A percentile compares a stretch with the other conserved stretches of the same genome.
phyloP scores from a whole-genome alignment of 2,113 vertebrate genomes.

The Eudyptes chrysolophus region DNA sequence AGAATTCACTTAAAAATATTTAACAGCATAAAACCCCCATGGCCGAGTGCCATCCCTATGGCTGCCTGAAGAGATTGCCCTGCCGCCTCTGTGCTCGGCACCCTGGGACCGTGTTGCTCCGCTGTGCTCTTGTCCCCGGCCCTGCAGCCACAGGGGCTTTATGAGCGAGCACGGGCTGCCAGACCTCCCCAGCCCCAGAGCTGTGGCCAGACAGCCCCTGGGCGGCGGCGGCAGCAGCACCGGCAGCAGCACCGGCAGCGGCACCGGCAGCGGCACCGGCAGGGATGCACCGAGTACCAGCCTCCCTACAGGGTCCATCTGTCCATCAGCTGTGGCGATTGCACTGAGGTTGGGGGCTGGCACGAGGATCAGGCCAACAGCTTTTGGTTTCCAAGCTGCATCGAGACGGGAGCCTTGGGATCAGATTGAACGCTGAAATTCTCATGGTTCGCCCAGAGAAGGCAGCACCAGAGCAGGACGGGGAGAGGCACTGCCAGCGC shows the following conservation, averaged over 20 bases:
- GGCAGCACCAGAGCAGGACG: background rate
- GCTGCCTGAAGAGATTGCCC: background rate
- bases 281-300: background rate
- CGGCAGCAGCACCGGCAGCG: background rate
- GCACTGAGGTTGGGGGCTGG: background rate
- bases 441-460: background rate
- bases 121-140: fast-evolving
- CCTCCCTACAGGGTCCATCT: background rate
- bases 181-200: background rate
- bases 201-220: background rate
- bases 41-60: background rate
- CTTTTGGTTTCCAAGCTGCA: background rate
- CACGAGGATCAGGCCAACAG: background rate
- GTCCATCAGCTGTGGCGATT: fast-evolving
- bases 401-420: background rate
- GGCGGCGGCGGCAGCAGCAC: background rate
- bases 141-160: background rate
- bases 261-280: background rate
- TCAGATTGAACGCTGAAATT: background rate
- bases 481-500: background rate
- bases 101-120: fast-evolving
- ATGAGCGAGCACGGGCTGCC: fast-evolving
- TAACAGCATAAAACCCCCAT: background rate
- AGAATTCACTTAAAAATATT: background rate
- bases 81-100: fast-evolving